These are phyloP conservation scores for Heteropelma amictum DNA, from an alignment of 2,888 invertebrate species.

Conservation along the genomic window DNA sequence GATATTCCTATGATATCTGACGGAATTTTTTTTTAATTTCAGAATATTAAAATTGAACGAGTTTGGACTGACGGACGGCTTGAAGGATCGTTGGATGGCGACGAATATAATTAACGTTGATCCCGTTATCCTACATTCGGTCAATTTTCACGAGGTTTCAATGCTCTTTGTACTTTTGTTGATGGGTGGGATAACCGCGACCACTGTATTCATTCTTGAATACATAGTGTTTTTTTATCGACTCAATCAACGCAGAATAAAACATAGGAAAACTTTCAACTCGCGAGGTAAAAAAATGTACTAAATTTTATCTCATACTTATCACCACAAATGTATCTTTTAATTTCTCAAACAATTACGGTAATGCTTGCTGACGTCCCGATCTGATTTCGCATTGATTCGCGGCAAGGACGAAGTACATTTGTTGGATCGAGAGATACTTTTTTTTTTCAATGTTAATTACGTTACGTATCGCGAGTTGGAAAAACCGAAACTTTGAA, in stretches of 20 bases:
- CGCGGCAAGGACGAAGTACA: no score
- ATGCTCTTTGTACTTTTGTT: conserved; percentile 1
- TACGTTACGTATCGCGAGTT: no score
- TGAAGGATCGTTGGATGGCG: conserved; percentile 38
- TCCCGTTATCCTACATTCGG: neutral
- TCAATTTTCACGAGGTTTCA: conserved; percentile 1
- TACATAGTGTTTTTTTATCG: neutral
- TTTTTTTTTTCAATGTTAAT: no score
- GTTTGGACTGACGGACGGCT: conserved; percentile 23
- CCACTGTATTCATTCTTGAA: conserved; percentile 13
- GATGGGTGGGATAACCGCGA: neutral
- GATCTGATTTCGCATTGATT: no score
- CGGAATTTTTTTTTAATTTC: neutral
- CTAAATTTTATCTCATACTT: neutral
- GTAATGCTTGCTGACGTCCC: no score
- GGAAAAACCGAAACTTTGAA: no score
- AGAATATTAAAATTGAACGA: conserved; percentile 41
- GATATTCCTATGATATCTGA: neutral
- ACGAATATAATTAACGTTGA: neutral
- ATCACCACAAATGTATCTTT: neutral
- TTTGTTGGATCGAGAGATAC: no score
- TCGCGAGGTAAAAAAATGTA: neutral
- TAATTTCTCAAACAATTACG: no score
- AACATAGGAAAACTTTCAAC: neutral
- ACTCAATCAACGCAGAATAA: neutral